These are phyloP conservation scores for Sarcophaga bullata DNA, from an alignment of 1,140 invertebrate genomes.

Conservation along the genomic window DNA sequence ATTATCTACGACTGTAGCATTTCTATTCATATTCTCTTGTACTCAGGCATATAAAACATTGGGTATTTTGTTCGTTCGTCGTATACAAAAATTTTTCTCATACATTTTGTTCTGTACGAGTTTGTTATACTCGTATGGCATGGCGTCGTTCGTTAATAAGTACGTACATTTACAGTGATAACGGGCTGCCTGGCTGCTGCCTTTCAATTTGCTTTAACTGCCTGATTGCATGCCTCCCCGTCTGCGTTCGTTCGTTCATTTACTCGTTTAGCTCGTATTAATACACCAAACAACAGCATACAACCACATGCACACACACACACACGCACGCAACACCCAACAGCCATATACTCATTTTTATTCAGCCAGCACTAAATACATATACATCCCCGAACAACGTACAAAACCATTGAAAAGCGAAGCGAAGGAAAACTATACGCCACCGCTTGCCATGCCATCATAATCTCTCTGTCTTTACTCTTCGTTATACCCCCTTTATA, in stretches of 20 bases:
- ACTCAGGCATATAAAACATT: neutral
- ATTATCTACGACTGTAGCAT: neutral
- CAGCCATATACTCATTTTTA: too few relatives aligned
- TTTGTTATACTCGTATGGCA: slow-evolving; percentile 31
- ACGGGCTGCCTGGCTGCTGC: slow-evolving; percentile 42
- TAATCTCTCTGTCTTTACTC: neutral
- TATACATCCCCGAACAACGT: neutral
- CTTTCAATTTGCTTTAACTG: slow-evolving; percentile 38
- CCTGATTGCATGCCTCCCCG: neutral
- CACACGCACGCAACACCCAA: too few relatives aligned
- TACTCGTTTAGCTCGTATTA: slow-evolving; percentile 25
- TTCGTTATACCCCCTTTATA: neutral
- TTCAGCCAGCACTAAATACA: too few relatives aligned
- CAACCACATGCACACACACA: too few relatives aligned
- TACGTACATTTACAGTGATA: slow-evolving; percentile 13
- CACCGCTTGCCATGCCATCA: neutral
- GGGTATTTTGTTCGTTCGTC: neutral
- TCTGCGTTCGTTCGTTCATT: slow-evolving; percentile 32
- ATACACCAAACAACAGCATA: neutral
- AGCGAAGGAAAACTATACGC: neutral
- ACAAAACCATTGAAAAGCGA: neutral
- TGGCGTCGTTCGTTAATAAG: slow-evolving; percentile 31
- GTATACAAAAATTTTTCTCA: slow-evolving; percentile 7
- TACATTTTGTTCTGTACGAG: slow-evolving; percentile 34
- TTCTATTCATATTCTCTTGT: slow-evolving; percentile 6